phyloP scores from a whole-genome alignment of 2,797 vertebrate species.

The Neoniphon sammara region DNA sequence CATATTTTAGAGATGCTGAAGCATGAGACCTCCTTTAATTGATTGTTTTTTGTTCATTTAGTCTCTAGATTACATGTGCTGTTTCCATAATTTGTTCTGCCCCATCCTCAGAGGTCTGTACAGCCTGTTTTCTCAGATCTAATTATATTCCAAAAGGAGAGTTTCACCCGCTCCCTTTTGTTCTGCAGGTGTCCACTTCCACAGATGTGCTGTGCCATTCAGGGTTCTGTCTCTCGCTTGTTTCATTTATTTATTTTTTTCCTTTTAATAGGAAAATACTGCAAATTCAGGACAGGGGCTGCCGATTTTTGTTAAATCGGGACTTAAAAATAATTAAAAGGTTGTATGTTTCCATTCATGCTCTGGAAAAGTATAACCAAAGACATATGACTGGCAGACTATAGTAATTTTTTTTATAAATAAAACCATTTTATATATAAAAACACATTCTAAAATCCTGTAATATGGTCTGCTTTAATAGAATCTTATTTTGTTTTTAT shows the following conservation, averaged over 20 bases:
- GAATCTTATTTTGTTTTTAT: no score
- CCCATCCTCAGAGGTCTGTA: conserved; percentile 20
- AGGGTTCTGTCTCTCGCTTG: conserved; percentile 15
- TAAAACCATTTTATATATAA: no score
- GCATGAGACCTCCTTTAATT: background rate
- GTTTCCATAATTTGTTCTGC: no score
- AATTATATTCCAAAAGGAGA: conserved; percentile 24
- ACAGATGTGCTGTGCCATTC: conserved; percentile 11
- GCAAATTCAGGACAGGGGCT: background rate
- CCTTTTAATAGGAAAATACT: conserved; percentile 18
- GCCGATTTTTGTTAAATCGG: background rate
- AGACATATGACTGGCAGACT: background rate
- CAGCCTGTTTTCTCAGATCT: conserved; percentile 6
- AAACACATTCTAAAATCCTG: background rate
- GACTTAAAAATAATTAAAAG: background rate
- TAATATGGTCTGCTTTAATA: no score
- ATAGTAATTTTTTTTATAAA: background rate
- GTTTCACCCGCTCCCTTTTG: conserved; percentile 16
- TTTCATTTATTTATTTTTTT: background rate
- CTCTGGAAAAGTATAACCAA: background rate
- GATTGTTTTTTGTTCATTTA: no score
- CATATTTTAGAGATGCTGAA: background rate
- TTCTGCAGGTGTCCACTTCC: conserved; percentile 43
- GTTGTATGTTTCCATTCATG: background rate
- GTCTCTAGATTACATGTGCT: no score